These are phyloP conservation scores for Muraenolepis orangiensis DNA, from an alignment of 2,797 vertebrate genomes.

Conservation along the genomic window DNA sequence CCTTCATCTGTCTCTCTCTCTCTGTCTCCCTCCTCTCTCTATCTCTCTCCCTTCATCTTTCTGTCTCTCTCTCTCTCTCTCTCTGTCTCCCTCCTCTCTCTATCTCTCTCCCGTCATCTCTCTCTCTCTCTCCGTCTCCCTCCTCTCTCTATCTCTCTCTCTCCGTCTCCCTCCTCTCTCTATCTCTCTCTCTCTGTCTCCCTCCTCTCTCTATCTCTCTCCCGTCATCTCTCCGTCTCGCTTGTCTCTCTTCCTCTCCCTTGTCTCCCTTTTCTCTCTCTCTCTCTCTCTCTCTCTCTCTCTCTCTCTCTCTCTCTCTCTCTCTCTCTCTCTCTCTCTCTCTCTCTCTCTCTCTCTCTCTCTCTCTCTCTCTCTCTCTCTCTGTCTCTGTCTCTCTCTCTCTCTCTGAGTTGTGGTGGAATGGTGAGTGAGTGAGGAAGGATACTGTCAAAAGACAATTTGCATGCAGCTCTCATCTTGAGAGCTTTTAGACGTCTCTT, in stretches of 20 bases:
- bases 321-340: conserved; percentile 39
- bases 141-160: conserved; percentile 33
- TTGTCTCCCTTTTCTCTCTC: conserved; percentile 10
- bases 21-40: conserved; percentile 12
- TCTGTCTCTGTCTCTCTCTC: conserved; percentile 39
- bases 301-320: conserved; percentile 41
- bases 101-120: conserved; percentile 44
- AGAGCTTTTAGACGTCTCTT: conserved; percentile 69
- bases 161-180: conserved; percentile 10
- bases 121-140: conserved; percentile 23
- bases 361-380: conserved; percentile 16
- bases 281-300: conserved; percentile 23
- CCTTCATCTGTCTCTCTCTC: conserved; percentile 15
- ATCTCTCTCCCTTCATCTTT: conserved; percentile 35
- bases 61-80: conserved; percentile 42
- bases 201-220: conserved; percentile 51
- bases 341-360: conserved; percentile 20
- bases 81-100: conserved; percentile 13
- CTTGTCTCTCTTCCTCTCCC: conserved; percentile 38
- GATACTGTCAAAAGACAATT: conserved; percentile 73
- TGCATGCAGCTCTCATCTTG: conserved; percentile 73
- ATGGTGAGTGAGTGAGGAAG: conserved; percentile 59
- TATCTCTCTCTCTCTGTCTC: conserved; percentile 38
- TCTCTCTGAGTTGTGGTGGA: conserved; percentile 56
- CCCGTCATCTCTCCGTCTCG: conserved; percentile 10